Percentiles rank a stretch among this genome's conserved stretches.
phyloP scores from a whole-genome alignment of 2,888 invertebrate genomes.

The Dermolepida albohirtum region DNA sequence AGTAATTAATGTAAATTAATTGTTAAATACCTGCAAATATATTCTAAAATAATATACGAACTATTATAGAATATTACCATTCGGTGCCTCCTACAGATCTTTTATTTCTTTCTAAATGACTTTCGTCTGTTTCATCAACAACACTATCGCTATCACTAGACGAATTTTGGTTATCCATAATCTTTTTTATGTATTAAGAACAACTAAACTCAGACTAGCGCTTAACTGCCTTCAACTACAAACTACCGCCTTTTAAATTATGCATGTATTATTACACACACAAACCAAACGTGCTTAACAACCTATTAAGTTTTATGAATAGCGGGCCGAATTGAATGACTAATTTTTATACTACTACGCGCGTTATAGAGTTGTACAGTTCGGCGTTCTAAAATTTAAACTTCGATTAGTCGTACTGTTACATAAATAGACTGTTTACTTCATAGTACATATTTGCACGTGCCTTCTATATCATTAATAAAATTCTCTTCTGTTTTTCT shows the following conservation, averaged over 20 bases:
- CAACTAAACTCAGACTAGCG: neutral
- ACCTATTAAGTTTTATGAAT: slow-evolving; percentile 21
- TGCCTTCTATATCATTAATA: no score
- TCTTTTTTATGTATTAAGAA: slow-evolving; percentile 9
- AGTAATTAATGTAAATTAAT: neutral
- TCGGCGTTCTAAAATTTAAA: slow-evolving; percentile 6
- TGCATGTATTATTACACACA: neutral
- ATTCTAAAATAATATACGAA: neutral
- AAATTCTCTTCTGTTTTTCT: no score
- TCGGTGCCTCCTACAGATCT: slow-evolving; percentile 33
- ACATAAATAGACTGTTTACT: slow-evolving; percentile 29
- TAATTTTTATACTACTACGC: slow-evolving; percentile 9
- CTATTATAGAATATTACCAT: slow-evolving; percentile 34
- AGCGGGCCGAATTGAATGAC: slow-evolving; percentile 11
- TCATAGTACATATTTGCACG: slow-evolving; percentile 1
- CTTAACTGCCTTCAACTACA: neutral
- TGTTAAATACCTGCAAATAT: neutral
- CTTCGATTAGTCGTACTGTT: neutral
- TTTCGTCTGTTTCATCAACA: slow-evolving; percentile 44
- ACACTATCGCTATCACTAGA: slow-evolving; percentile 46
- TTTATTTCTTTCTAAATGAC: slow-evolving; percentile 29
- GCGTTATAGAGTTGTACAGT: slow-evolving; percentile 6
- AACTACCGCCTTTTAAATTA: slow-evolving; percentile 26
- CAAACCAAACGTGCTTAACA: slow-evolving; percentile 13
- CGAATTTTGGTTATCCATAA: slow-evolving; percentile 40